These are phyloP conservation scores for Phortica okadai DNA, from an alignment of 2,888 invertebrate genomes.

Conservation along the genomic window DNA sequence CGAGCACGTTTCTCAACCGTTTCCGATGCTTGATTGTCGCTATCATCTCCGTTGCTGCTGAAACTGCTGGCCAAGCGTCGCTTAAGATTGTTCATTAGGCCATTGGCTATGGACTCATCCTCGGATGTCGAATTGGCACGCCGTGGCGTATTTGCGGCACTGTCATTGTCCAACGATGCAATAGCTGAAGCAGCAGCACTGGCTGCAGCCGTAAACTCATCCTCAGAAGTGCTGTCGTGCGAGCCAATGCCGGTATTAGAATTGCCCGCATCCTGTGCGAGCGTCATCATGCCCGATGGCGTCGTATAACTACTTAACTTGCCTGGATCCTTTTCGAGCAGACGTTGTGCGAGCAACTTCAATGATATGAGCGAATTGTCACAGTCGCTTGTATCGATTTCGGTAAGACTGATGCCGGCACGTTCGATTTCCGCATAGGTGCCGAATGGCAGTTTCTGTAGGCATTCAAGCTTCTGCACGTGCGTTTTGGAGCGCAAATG, in stretches of 20 bases:
- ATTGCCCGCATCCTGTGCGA: conserved; percentile 51
- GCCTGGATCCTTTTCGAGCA: conserved; percentile 88
- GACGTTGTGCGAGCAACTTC: conserved; percentile 86
- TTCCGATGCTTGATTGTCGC: conserved; percentile 63
- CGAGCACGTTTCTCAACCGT: conserved; percentile 57
- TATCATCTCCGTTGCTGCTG: conserved; percentile 71
- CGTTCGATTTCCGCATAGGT: conserved; percentile 96
- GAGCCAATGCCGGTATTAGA: conserved; percentile 60
- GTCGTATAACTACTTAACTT: conserved; percentile 80
- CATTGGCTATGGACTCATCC: conserved; percentile 62
- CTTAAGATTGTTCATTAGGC: conserved; percentile 60
- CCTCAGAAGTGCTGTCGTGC: conserved; percentile 74
- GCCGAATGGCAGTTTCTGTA: conserved; percentile 94
- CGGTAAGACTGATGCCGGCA: conserved; percentile 91
- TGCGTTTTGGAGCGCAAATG: conserved; percentile 98
- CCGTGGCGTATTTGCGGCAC: conserved; percentile 70
- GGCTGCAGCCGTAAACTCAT: conserved; percentile 72
- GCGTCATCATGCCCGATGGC: conserved; percentile 70
- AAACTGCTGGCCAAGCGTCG: conserved; percentile 66
- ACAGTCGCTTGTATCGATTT: conserved; percentile 97
- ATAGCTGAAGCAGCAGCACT: conserved; percentile 71
- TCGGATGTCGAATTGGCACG: conserved; percentile 71
- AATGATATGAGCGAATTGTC: conserved; percentile 94
- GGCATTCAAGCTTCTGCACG: conserved; percentile 93
- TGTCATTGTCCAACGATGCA: conserved; percentile 71